Evolutionary conservation across 1,140 invertebrate species (phyloP), one percentile per base, ranked within the genome.

Genomic region (Drosophila ogumai): DNA sequence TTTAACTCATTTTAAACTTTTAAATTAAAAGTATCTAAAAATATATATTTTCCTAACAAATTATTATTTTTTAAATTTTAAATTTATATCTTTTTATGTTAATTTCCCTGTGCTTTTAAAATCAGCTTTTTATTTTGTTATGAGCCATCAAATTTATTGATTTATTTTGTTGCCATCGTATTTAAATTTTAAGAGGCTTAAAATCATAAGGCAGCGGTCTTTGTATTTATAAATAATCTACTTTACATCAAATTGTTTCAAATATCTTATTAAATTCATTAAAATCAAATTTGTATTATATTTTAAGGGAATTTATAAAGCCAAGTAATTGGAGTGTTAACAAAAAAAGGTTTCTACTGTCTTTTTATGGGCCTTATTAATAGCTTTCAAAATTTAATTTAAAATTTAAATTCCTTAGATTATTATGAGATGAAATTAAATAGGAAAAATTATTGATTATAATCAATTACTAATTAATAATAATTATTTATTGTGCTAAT

Each of bases 161-260:
- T 54, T 54, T 38, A 36, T 36, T 36, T 36, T 9, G 19, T 34
- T 38, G 50, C 19, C 50, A 22, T 15, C 50, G 19, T 6, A 6
- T 2, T 54, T 15, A 7, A 36, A 15, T 34, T 54, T 36, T 54
- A 54, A 54, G 50, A 54, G 50, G 50, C 50, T 54, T 54, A 54
- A 31, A 17, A 34, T 34, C 31, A 19, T 7, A 12, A 52, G 13
- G 28, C 49, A 52, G 4, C 3, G 17, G 12, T 15, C 6, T 54
- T 22, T 54, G 10, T 34, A 19, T 17, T 52, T 34, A 19, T 8
- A 34, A 34, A 54, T 54, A 54, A 36, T 36, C 12, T 15, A 6
- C 4, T 36, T 5, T 6, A 15, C 22, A 22, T 54, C 2, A 6
- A 19, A 36, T 36, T 54, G 13, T 15, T 54, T 36, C 13, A 22